Conservation (phyloP, 2,797 vertebrate genomes). For the Lutjanus argentimaculatus region DNA sequence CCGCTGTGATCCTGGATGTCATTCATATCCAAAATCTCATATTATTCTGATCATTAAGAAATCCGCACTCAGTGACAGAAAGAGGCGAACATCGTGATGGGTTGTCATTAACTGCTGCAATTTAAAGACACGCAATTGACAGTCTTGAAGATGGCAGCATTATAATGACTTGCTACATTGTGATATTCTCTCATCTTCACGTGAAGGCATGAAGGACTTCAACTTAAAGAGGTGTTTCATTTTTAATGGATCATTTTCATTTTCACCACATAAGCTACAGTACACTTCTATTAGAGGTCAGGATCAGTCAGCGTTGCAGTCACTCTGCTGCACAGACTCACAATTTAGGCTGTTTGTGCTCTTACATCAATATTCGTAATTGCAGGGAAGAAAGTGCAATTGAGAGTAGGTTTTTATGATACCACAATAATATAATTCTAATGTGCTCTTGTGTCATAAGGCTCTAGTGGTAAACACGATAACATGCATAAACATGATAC, state of each 20-base stretch:
- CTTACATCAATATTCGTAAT: background rate
- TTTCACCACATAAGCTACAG: slow-evolving; percentile 1
- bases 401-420: background rate
- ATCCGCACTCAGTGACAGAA: slow-evolving; percentile 41
- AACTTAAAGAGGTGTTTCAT: slow-evolving; percentile 14
- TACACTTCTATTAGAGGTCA: slow-evolving; percentile 6
- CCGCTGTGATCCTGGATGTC: slow-evolving; percentile 29
- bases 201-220: slow-evolving; percentile 16
- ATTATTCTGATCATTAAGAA: slow-evolving; percentile 58
- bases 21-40: slow-evolving; percentile 32
- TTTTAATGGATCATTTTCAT: slow-evolving; percentile 16
- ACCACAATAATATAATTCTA: slow-evolving; percentile 1
- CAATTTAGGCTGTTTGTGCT: background rate
- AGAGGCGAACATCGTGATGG: slow-evolving; percentile 40
- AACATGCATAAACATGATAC: background rate
- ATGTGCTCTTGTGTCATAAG: background rate
- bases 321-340: background rate
- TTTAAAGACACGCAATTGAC: slow-evolving; percentile 43
- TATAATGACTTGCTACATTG: slow-evolving; percentile 40
- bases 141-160: slow-evolving; percentile 20
- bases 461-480: background rate
- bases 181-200: slow-evolving; percentile 38
- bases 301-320: background rate
- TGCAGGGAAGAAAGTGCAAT: background rate
- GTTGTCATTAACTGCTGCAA: slow-evolving; percentile 42